phyloP scores from a whole-genome alignment of 1,140 invertebrate species.

The Cheumatopsyche charites region DNA sequence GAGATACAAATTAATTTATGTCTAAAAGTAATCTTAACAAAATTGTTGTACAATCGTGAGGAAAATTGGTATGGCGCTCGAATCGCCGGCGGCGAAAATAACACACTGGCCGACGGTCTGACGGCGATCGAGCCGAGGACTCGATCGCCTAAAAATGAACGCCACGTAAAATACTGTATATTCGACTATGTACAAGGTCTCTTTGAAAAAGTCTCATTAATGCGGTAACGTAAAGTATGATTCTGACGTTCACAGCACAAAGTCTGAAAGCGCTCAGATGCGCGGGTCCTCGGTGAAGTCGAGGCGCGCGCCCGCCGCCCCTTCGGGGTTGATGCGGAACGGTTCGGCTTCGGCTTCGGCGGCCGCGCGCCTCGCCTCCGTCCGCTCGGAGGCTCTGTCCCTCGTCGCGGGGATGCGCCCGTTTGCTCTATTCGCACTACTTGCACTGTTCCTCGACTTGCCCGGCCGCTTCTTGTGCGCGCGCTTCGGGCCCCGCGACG shows the following conservation, averaged over 20 bases:
- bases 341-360: constrained; percentile 45
- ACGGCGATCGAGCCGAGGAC: background rate
- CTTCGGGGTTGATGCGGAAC: background rate
- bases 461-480: constrained; percentile 2
- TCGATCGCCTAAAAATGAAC: background rate
- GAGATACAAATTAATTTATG: no score
- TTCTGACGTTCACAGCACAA: no score
- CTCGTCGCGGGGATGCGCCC: no score
- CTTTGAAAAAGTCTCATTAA: no score
- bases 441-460: background rate
- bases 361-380: constrained; percentile 54
- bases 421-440: no score
- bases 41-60: no score
- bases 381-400: constrained; percentile 37
- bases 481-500: background rate
- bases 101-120: background rate
- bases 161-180: no score
- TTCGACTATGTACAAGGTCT: no score
- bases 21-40: no score
- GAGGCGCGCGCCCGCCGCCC: background rate
- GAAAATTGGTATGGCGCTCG: background rate
- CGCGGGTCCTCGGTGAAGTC: constrained; percentile 32
- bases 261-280: constrained; percentile 13
- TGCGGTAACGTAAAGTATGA: no score
- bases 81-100: background rate